Evolutionary conservation across 2,888 invertebrate species (phyloP).

Genomic region (Penaeus monodon): DNA sequence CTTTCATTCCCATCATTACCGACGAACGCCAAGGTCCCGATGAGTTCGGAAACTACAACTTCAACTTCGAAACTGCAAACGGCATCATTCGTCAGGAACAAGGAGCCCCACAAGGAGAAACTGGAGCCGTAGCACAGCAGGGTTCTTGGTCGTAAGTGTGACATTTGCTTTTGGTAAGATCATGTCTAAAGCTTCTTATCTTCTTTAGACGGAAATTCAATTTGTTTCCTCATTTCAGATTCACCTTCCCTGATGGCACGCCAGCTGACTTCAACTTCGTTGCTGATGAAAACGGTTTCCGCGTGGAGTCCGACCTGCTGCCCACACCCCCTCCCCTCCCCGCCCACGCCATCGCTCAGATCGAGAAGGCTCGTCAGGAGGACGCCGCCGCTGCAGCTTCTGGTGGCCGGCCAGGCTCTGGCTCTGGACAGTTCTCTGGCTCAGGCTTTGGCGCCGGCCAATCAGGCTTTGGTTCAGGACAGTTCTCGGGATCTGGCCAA

Average conservation of each 20-base stretch:
- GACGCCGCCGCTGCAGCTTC: conserved; percentile 37
- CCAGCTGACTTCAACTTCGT: conserved; percentile 59
- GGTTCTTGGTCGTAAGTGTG: conserved; percentile 23
- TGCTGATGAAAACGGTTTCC: not conserved
- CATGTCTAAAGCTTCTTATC: too few relatives aligned
- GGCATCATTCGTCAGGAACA: conserved; percentile 22
- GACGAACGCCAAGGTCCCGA: conserved; percentile 29
- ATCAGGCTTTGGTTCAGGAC: too few relatives aligned
- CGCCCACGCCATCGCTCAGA: too few relatives aligned
- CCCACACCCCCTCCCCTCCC: too few relatives aligned
- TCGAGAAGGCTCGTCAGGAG: conserved; percentile 18
- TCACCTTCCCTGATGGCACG: conserved; percentile 63
- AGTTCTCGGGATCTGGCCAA: too few relatives aligned
- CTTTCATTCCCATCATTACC: conserved; percentile 20
- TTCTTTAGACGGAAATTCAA: too few relatives aligned
- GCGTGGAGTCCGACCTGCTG: too few relatives aligned
- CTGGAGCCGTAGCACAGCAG: conserved; percentile 28
- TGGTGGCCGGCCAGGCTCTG: conserved; percentile 10
- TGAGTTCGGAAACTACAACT: conserved; percentile 27
- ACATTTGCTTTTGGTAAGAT: too few relatives aligned
- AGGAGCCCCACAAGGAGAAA: conserved; percentile 25
- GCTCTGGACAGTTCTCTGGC: too few relatives aligned
- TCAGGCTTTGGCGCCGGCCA: too few relatives aligned
- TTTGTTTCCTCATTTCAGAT: conserved; percentile 26
- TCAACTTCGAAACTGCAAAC: conserved; percentile 23